Evolutionary conservation across 1,140 invertebrate species (phyloP), one percentile per base, ranked within the genome.

Genomic region (Drosophila yakuba): DNA sequence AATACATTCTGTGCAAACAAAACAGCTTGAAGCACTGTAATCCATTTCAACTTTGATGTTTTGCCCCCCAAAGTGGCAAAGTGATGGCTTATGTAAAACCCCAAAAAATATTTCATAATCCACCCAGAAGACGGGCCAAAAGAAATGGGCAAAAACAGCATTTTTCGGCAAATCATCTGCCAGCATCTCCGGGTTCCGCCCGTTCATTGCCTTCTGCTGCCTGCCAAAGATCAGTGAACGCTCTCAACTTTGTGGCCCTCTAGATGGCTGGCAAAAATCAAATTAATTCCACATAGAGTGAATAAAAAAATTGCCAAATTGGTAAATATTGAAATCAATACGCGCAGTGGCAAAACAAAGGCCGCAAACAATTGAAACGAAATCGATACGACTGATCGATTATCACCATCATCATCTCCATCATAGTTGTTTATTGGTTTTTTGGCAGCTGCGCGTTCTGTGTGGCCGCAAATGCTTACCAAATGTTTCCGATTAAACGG

Each of bases 321-420:
- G 82, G 56, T 63, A 57, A 78, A 86, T 68, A 78, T 82, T 82
- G 79, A 85, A 85, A 85, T 86, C 83, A 71, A 86, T 75, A 78
- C 38, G 23, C 38, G 3, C 20, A 23, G 28, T 20, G 28, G 20
- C 25, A 32, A 41, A 73, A 73, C 55, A 73, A 47, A 48, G 35
- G 28, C 15, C 4, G 12, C 17, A 74, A 60, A 78, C 36, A 78
- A 59, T 66, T 71, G 38, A 47, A 32, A 35, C 35, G 51, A 62
- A 78, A 72, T 48, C 47, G 25, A 66, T 58, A 68, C 36, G 23
- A 8, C 32, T 17, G 50, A 76, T 66, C 48, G 44, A 62, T 64
- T 62, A 55, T 62, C 41, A 63, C 71, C 63, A 28, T 14, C 41
- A 47, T 23, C 14, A 43, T 74, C 7, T 10, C 2, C 43, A 48